phyloP scores from a whole-genome alignment of 35 echinoderm and acorn worm species.

The Ophioderma brevispina region DNA sequence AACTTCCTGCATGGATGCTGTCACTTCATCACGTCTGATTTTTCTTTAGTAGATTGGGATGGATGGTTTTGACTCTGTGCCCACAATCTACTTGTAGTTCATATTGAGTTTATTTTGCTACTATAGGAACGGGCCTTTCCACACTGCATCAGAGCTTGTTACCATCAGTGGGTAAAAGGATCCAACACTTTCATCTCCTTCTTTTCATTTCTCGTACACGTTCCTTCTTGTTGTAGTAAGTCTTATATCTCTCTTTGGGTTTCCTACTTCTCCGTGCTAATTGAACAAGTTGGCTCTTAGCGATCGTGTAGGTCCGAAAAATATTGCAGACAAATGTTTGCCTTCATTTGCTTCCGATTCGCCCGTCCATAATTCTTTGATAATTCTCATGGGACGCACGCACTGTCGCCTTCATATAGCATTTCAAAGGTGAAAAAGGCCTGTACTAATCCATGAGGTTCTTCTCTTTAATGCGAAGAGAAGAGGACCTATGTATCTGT shows the following conservation, averaged over 20 bases:
- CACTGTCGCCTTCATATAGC: constrained; percentile 46
- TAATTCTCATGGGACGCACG: constrained; percentile 53
- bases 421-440: constrained; percentile 78
- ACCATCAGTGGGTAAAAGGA: constrained; percentile 55
- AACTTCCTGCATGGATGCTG: background rate
- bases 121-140: constrained; percentile 52
- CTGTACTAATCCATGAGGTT: constrained; percentile 42
- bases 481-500: constrained; percentile 42
- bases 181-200: constrained; percentile 58
- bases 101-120: constrained; percentile 31
- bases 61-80: constrained; percentile 40
- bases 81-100: constrained; percentile 52
- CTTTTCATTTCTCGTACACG: constrained; percentile 22
- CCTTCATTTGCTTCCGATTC: background rate
- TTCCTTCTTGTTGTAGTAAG: constrained; percentile 40
- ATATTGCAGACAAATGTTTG: constrained; percentile 59
- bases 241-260: constrained; percentile 7
- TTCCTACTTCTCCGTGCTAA: constrained; percentile 50
- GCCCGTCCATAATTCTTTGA: constrained; percentile 67
- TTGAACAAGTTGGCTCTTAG: constrained; percentile 52
- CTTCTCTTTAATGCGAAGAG: constrained; percentile 51
- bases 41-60: constrained; percentile 70
- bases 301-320: constrained; percentile 30
- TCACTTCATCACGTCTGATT: constrained; percentile 31
- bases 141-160: constrained; percentile 79